Percentiles rank a stretch among this genome's conserved stretches.
Evolutionary conservation across 2,888 invertebrate genomes (phyloP).

Genomic region (Sarcophaga carnaria): DNA sequence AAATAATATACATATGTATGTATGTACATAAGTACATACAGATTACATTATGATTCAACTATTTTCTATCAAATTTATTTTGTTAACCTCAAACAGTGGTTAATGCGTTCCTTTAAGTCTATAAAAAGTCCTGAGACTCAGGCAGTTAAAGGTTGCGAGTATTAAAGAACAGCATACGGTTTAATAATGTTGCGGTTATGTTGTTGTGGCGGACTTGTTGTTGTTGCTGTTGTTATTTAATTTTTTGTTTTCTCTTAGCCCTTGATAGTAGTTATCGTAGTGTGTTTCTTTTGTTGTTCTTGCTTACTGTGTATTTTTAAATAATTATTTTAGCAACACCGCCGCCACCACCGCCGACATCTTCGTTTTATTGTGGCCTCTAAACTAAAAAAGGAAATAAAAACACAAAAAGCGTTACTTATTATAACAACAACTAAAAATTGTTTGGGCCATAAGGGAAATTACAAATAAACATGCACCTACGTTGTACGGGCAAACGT

Average conservation of each 20-base stretch:
- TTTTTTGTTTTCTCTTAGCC: conserved; percentile 27
- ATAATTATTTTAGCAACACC: conserved; percentile 62
- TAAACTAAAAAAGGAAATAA: background rate
- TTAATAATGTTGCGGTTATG: conserved; percentile 60
- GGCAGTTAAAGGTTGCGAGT: conserved; percentile 45
- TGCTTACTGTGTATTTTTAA: conserved; percentile 57
- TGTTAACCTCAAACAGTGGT: conserved; percentile 23
- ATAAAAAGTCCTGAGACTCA: conserved; percentile 53
- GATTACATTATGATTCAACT: background rate
- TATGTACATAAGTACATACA: background rate
- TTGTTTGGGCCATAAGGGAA: conserved; percentile 44
- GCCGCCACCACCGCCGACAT: conserved; percentile 41
- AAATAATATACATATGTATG: background rate
- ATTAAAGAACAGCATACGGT: conserved; percentile 55
- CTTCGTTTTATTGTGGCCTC: conserved; percentile 41
- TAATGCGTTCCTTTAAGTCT: conserved; percentile 47
- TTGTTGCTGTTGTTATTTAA: background rate
- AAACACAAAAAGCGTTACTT: conserved; percentile 45
- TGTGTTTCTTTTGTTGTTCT: conserved; percentile 37
- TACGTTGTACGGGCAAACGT: background rate
- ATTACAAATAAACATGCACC: conserved; percentile 55
- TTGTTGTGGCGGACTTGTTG: conserved; percentile 8
- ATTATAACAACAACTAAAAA: conserved; percentile 57
- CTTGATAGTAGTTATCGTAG: conserved; percentile 62
- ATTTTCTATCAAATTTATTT: background rate